Base-by-base conservation (phyloP, 2,888 invertebrate species). In the Caenorhabditis drosophilae region DNA sequence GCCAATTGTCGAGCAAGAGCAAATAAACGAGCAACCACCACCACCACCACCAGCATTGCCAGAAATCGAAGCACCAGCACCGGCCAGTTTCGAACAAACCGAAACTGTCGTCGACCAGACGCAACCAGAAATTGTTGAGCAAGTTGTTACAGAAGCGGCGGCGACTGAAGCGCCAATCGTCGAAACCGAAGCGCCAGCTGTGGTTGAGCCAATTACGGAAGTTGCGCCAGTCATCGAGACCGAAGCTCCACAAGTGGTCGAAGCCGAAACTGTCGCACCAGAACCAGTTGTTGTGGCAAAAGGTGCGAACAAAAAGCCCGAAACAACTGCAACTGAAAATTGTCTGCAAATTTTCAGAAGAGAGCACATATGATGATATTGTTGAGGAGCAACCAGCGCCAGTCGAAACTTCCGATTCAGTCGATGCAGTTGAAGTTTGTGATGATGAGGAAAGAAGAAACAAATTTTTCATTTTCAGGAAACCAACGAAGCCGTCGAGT, bases 351-450 rank as follows among this genome's bases (percentile, higher is more conserved):
- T 22, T 46, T 46, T 44, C 57, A 63, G 72, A 66, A 42, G 77
- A 77, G 60, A 62, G 63, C 63, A 71, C 69, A 23, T 77, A 77
- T 64, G 77, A 77, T 53, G 77, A 77, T 56, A 67, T 75, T 46
- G 70, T 70, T 41, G 73, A 75, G 52, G 77, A 77, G 48, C 70
- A 71, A 50, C 63, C 64, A 58, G 54, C 62, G 34, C 49, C 61
- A 27, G 50, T 62, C 18, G 66, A 54, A 51, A 42, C 70, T 26
- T 44, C 31, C 35, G 66, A 54, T 40, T 41, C 49, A 34, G 59
- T 49, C 34, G 60, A 56, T 23, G 53, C 42, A 16, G 54, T 55
- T 25, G 54, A 57, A 51, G 61, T 57, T 23, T 31, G 36, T 34
- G 15, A 12, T 12, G 25, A n/a, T n/a, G n/a, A n/a, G n/a, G n/a